Conservation (phyloP, 2,888 invertebrate species). For the Coleophora deauratella region DNA sequence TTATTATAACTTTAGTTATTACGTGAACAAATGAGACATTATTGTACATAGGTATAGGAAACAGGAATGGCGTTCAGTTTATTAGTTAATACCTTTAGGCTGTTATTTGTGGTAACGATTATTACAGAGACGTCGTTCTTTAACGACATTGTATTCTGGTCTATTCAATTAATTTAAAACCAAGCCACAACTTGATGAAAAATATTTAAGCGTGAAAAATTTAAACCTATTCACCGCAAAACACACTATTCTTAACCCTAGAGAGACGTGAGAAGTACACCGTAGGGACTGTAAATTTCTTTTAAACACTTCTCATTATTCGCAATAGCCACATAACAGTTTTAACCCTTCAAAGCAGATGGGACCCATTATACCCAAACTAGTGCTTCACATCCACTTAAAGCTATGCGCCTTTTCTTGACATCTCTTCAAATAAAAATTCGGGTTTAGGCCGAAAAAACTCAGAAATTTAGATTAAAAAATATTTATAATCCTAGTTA, state of each 20-base stretch:
- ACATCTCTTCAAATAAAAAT: too few species aligned
- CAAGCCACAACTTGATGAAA: too few species aligned
- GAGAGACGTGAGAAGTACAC: slow-evolving; percentile 27
- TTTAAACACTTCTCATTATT: slow-evolving; percentile 64
- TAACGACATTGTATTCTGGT: too few species aligned
- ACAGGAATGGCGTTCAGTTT: slow-evolving; percentile 14
- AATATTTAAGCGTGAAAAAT: too few species aligned
- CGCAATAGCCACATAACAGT: slow-evolving; percentile 61
- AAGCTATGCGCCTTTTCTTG: slow-evolving; percentile 5
- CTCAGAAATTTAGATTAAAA: too few species aligned
- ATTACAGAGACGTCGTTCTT: not conserved
- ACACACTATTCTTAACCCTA: slow-evolving; percentile 35
- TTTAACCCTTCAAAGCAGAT: slow-evolving; percentile 64
- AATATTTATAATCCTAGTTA: too few species aligned
- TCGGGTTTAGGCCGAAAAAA: too few species aligned
- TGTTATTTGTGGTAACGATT: slow-evolving; percentile 12
- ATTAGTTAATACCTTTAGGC: slow-evolving; percentile 21
- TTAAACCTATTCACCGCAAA: slow-evolving; percentile 22
- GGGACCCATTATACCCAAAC: slow-evolving; percentile 37
- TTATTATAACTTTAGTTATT: slow-evolving; percentile 22
- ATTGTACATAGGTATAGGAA: slow-evolving; percentile 6
- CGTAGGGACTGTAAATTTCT: slow-evolving; percentile 54
- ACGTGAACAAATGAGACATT: slow-evolving; percentile 17
- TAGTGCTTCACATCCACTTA: slow-evolving; percentile 16
- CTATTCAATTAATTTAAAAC: too few species aligned